Base-by-base conservation (phyloP, 2,888 invertebrate genomes). In the Calephelis perditalis region DNA sequence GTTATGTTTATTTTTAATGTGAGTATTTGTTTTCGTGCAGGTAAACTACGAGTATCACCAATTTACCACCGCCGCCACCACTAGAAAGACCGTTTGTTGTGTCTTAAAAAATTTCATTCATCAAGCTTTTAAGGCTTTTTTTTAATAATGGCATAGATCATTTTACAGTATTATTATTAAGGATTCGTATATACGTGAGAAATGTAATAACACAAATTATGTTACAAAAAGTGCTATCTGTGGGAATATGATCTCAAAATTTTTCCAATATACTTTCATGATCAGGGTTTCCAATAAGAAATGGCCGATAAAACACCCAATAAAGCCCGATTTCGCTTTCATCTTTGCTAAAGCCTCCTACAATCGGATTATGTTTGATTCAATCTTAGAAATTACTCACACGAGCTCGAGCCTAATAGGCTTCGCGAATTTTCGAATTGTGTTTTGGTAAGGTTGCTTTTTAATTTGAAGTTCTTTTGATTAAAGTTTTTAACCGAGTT, bases 301-400 rank as follows among this genome's bases (percentile, higher is more conserved):
- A 45, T 56, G 58, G 58, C 26, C 59, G 56, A 61, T 62, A 59
- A 57, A 66, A 57, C 59, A 59, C 60, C 60, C 60, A 63, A 60
- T 66, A 57, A 64, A 61, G 45, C 43, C 49, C 44, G 60, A 60
- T 58, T 60, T 63, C 59, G 49, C 60, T 64, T 66, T 63, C 62
- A 62, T 62, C 59, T 59, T 62, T 61, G 52, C 36, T 52, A 52
- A 26, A 35, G 49, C 37, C 57, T 57, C 55, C 60, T 57, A 58
- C 60, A 68, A 70, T 68, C 62, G 60, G 65, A 67, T 69, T 68
- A 68, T 62, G 61, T 56, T 62, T 56, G 60, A 60, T 63, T 49
- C 64, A 66, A 67, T 68, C 62, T 58, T 56, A 56, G 54, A 62
- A 66, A 63, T 68, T 67, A 65, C 62, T 59, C 57, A 59, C 60